Conservation (phyloP, 2,113 vertebrate species). For the Arenaria interpres region DNA sequence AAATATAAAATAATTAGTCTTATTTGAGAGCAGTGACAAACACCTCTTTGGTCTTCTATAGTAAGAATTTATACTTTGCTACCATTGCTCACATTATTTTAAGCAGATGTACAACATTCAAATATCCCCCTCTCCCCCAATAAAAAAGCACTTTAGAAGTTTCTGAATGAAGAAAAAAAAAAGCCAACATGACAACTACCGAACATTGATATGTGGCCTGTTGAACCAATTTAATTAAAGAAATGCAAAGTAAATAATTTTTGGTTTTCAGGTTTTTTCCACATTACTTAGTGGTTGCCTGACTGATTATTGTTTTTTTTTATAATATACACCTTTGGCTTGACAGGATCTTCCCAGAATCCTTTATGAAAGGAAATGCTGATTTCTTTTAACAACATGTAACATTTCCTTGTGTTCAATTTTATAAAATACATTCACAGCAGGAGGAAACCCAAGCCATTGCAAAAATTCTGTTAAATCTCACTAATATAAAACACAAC, state of each 20-base stretch:
- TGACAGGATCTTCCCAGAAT: neutral
- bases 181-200: neutral
- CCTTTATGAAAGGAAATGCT: slow-evolving; percentile 7
- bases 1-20: slow-evolving; percentile 71
- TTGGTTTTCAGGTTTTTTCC: neutral
- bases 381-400: slow-evolving; percentile 9
- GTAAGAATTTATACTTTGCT: neutral
- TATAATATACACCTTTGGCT: neutral
- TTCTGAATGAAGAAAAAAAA: neutral
- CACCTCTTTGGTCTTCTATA: neutral
- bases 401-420: neutral
- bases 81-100: neutral
- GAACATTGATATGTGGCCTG: neutral
- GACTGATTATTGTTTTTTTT: neutral
- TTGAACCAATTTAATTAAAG: neutral
- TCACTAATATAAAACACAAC: neutral
- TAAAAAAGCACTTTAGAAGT: neutral
- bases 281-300: neutral
- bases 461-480: neutral
- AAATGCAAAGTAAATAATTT: neutral
- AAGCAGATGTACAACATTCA: neutral
- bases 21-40: slow-evolving; percentile 41
- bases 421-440: neutral
- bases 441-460: neutral
- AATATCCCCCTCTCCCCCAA: neutral